Evolutionary conservation across 1,140 invertebrate genomes (phyloP), one percentile per base, ranked within the genome.

Genomic region (Patella vulgata): DNA sequence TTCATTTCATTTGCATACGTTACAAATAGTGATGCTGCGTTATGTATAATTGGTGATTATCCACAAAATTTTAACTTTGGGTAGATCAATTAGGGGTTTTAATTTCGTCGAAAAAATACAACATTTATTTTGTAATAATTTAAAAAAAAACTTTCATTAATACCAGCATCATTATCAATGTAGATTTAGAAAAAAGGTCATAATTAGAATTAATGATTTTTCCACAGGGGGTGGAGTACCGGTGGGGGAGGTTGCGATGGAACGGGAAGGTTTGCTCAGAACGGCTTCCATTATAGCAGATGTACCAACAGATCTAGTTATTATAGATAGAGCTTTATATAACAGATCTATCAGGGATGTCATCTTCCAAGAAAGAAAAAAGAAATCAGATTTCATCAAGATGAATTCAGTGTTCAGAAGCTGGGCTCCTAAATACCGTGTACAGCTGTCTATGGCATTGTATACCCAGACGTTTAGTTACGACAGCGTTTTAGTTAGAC

Each of bases 361-460:
- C 1, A 69, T 82, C 23, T 73, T 75, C 27, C 65, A 76, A 30
- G 81, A 84, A 62, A 82, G 82, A 50, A 73, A 80, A 31, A 78
- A 84, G 27, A 83, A 82, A 64, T 63, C 66, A 11, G 50, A 69
- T 4, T 84, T 84, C 59, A 80, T 84, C 31, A 62, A 70, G 43
- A 60, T 50, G 14, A 79, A 76, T 55, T 63, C 68, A 1, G 56
- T 81, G 11, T 84, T 84, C 66, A 64, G 67, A 0, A 71, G 64
- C 19, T 83, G 80, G 83, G 59, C 77, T 17, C 74, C 82, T 5
- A 80, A 79, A 56, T 82, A 82, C 63, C 71, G 74, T 54, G 81
- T 82, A 55, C 81, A 84, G 59, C 66, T 84, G 9, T 72, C 80
- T 5, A 81, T 84, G 77, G 81, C 81, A 0, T 59, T 84, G 36